Percentiles rank a stretch among this genome's conserved stretches.
phyloP scores from a whole-genome alignment of 2,113 vertebrate species.

The Halichoerus grypus region DNA sequence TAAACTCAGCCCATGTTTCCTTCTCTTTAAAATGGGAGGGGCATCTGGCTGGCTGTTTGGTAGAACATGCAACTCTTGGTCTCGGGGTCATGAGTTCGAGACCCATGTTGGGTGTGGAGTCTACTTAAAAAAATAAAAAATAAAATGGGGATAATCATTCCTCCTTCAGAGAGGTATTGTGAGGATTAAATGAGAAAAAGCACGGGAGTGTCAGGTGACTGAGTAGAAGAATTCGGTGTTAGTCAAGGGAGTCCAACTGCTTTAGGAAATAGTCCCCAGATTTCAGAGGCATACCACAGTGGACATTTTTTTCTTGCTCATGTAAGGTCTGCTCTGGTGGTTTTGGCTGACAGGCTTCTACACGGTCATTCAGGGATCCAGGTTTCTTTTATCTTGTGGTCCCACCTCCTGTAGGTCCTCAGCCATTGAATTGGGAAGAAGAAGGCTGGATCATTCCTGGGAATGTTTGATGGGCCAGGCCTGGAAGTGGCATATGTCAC shows the following conservation, averaged over 20 bases:
- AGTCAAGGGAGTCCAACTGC: background rate
- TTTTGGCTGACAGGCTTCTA: background rate
- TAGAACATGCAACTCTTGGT: background rate
- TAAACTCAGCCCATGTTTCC: background rate
- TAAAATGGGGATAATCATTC: background rate
- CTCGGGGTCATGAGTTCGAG: background rate
- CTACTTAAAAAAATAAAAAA: background rate
- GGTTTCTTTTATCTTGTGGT: background rate
- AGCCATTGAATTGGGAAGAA: background rate
- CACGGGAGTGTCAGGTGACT: background rate
- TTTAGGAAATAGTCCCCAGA: background rate
- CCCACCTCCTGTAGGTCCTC: background rate
- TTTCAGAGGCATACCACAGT: background rate
- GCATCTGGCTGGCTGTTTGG: background rate
- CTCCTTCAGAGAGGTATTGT: background rate
- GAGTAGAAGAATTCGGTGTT: background rate
- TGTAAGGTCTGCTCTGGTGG: background rate
- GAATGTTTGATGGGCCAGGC: background rate
- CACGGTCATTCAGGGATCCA: background rate
- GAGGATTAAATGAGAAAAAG: conserved; percentile 49
- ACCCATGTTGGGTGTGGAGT: background rate
- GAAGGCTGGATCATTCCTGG: background rate
- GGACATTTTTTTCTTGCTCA: background rate
- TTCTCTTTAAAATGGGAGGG: conserved; percentile 1
- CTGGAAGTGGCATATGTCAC: background rate